Conservation (phyloP, 2,113 vertebrate species). For the Grallaria varia region DNA sequence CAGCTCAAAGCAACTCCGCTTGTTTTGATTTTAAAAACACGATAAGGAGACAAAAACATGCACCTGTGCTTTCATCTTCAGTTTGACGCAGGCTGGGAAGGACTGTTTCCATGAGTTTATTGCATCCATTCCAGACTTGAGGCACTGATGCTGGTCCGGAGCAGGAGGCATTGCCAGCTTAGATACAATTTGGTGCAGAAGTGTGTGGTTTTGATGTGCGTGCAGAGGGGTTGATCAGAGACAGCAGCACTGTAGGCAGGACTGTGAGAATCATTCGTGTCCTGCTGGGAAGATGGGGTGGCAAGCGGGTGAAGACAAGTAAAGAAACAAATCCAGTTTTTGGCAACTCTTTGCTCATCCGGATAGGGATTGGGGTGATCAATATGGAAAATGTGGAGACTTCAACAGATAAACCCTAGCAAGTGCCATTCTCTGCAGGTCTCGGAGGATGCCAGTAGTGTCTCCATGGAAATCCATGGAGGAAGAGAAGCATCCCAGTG, state of each 20-base stretch:
- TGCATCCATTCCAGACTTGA: neutral
- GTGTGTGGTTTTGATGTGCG: neutral
- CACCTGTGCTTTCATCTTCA: neutral
- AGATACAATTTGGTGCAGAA: neutral
- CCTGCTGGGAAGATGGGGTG: neutral
- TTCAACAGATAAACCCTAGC: neutral
- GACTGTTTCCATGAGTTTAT: neutral
- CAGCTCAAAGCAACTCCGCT: neutral
- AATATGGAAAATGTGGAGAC: neutral
- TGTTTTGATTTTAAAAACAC: neutral
- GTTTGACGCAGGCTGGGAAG: neutral
- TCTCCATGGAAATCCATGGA: neutral
- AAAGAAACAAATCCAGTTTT: neutral
- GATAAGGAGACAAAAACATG: neutral
- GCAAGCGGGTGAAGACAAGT: neutral
- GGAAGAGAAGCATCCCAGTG: neutral
- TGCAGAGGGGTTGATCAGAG: neutral
- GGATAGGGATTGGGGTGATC: neutral
- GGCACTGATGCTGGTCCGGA: neutral
- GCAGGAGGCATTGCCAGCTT: rapidly evolving
- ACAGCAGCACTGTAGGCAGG: neutral
- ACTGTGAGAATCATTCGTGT: neutral
- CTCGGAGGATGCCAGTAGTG: neutral
- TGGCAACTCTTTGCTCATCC: neutral
- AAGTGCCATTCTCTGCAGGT: neutral